phyloP scores from a whole-genome alignment of 2,113 vertebrate genomes.

The Pleuronectes platessa region DNA sequence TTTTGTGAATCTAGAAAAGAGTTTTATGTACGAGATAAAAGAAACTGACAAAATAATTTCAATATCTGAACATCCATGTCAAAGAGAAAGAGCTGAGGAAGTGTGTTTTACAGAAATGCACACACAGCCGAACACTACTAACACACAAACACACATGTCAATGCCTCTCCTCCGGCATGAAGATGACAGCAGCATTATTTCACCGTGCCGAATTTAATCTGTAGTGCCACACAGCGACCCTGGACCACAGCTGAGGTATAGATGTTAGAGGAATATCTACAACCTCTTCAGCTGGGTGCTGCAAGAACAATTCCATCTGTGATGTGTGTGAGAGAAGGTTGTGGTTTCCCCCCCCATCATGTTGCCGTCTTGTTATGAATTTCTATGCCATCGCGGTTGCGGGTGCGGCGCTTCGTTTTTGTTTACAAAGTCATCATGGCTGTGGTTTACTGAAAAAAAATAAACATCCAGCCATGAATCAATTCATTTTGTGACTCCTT shows the following conservation, averaged over 20 bases:
- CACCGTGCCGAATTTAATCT: conserved; percentile 64
- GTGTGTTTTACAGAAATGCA: conserved; percentile 23
- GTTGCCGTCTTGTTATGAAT: conserved; percentile 14
- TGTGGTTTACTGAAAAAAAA: conserved; percentile 29
- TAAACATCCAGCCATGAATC: conserved; percentile 29
- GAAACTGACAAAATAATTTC: conserved; percentile 20
- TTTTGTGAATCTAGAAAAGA: conserved; percentile 31
- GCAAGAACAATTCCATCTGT: conserved; percentile 65
- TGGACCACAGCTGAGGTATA: conserved; percentile 47
- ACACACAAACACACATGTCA: conserved; percentile 47
- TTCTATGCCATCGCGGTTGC: conserved; percentile 33
- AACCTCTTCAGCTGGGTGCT: conserved; percentile 36
- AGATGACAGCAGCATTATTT: conserved; percentile 64
- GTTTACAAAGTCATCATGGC: conserved; percentile 61
- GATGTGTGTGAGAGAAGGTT: conserved; percentile 15
- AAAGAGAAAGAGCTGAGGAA: conserved; percentile 15
- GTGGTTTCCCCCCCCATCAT: conserved; percentile 4
- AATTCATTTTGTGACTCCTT: conserved; percentile 39
- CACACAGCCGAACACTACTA: neutral
- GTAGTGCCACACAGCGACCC: conserved; percentile 61
- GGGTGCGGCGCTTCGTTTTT: conserved; percentile 20
- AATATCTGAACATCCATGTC: conserved; percentile 2
- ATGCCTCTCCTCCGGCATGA: conserved; percentile 34
- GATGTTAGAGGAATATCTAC: conserved; percentile 51
- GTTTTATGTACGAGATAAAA: conserved; percentile 1